Percentiles rank a stretch among this genome's conserved stretches.
Conservation (phyloP, 2,797 vertebrate genomes). For the Galagoides demidoff region DNA sequence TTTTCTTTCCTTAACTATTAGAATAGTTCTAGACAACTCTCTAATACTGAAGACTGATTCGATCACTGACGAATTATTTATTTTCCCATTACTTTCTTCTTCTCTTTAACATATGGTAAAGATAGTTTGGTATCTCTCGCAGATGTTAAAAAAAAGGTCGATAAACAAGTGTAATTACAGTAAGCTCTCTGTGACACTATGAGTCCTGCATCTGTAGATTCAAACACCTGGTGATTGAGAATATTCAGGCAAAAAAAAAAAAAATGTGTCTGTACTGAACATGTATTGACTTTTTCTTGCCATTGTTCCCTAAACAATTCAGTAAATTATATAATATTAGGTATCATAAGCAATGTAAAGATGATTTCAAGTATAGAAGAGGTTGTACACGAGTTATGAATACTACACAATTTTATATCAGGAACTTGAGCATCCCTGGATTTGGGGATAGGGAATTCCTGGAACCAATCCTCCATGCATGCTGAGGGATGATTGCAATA, state of each 20-base stretch:
- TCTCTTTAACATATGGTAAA: neutral
- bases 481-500: neutral
- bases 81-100: neutral
- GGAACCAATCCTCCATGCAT: neutral
- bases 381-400: neutral
- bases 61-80: conserved; percentile 2
- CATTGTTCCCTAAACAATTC: neutral
- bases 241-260: neutral
- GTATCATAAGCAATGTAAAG: neutral
- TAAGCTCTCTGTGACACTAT: neutral
- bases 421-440: neutral
- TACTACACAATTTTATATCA: neutral
- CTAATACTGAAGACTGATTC: neutral
- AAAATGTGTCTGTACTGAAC: neutral
- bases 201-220: neutral
- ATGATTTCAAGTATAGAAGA: neutral
- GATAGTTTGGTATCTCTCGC: neutral
- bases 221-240: neutral
- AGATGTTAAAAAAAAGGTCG: neutral
- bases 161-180: neutral
- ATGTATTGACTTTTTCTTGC: neutral
- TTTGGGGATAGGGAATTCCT: neutral
- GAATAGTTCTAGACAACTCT: neutral
- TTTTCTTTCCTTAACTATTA: neutral
- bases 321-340: too few species aligned